Evolutionary conservation across 64 coral and sea anemone species (phyloP), one percentile per base, ranked within the genome.

Genomic region (Dendrophyllia cribrosa): DNA sequence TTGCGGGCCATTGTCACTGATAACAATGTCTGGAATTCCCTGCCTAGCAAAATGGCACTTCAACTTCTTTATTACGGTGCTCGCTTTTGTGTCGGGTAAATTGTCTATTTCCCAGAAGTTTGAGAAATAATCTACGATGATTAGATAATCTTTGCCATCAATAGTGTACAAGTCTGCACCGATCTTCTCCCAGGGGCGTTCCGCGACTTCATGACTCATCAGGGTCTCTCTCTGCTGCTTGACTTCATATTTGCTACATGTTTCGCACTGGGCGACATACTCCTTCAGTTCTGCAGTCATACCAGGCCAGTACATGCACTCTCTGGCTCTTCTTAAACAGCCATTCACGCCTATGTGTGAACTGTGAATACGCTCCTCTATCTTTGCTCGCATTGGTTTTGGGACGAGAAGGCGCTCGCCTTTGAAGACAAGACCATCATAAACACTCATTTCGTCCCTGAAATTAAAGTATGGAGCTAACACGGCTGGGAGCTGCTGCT

Each of bases 261-360:
- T 78, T 15, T 68, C 76, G 66, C 70, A 93, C 26, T 24, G 34
- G 6, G 72, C 66, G 15, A 93, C 49, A 53, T 66, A 62, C 14
- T 93, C 82, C 43, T 50, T 34, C 34, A 34, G 14, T 78, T 55
- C 50, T 78, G 76, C 67, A 45, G 80, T 53, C 61, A 93, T 87
- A 17, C 59, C 81, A 19, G 70, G 91, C 91, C 56, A 89, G 43
- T 15, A 59, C 48, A 17, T 21, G 7, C 52, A 76, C 55, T 92
- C 70, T 43, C 73, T n/a, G 12, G 71, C 81, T 76, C 82, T 76
- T 75, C 90, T 64, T 34, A 92, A 55, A 25, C 81, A 92, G 1
- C 82, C 90, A 86, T 86, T 92, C 1, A 86, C 48, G 26, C 90
- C 90, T 0, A 62, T 77, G 60, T 92, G 90, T 3, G 71, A 92